phyloP scores from a whole-genome alignment of 2,888 invertebrate species.

The Crepidodera aurea region DNA sequence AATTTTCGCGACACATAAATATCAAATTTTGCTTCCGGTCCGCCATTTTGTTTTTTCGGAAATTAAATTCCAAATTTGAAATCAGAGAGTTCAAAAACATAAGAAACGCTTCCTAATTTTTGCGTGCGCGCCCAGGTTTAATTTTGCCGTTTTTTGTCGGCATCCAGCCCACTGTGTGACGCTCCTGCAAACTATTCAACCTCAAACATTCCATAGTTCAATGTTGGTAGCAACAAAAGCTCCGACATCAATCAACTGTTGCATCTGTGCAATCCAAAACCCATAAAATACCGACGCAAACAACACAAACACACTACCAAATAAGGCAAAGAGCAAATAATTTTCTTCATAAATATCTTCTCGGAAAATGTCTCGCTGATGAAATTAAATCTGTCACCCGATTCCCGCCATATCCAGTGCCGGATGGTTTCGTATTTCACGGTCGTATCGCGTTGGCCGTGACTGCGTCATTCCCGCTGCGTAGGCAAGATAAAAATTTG shows the following conservation, averaged over 20 bases:
- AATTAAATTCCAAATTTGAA: too few species aligned
- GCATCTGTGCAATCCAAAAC: constrained; percentile 10
- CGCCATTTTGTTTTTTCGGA: too few species aligned
- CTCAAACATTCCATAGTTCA: not conserved
- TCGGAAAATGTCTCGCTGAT: not conserved
- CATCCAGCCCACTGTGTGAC: too few species aligned
- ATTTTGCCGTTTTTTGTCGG: too few species aligned
- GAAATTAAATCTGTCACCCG: constrained; percentile 1
- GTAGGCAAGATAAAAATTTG: too few species aligned
- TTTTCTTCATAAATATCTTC: constrained; percentile 10
- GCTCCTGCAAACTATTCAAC: not conserved
- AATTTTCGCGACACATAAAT: too few species aligned
- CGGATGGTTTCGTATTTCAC: not conserved
- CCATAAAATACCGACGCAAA: constrained; percentile 2
- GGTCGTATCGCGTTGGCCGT: not conserved
- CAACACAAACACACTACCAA: not conserved
- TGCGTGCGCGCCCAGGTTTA: too few species aligned
- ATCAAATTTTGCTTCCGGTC: too few species aligned
- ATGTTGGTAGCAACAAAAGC: not conserved
- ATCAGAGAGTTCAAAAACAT: too few species aligned
- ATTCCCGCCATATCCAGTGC: constrained; percentile 2
- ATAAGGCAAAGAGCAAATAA: constrained; percentile 9
- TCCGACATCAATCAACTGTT: constrained; percentile 5
- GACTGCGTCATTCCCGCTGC: too few species aligned
- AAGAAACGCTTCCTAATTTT: too few species aligned